These are phyloP conservation scores for Microcebus ravelobensis DNA, from an alignment of 2,113 vertebrate genomes.

Conservation along the genomic window DNA sequence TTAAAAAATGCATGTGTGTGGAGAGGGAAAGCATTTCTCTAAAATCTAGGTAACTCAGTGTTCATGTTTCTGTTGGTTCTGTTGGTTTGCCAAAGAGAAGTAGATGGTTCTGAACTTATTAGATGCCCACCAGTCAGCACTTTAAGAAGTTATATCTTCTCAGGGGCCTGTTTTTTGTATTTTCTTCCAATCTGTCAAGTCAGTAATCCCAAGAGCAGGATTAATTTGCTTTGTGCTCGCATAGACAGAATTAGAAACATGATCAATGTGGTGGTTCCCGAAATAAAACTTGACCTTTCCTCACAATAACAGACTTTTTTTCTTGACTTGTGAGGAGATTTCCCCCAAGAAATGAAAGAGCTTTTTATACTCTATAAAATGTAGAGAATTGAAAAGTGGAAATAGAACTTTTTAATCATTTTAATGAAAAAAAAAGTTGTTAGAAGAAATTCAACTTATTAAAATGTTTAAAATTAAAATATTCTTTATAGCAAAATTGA, in stretches of 20 bases:
- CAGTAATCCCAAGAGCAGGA: conserved; percentile 27
- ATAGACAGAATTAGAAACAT: conserved; percentile 34
- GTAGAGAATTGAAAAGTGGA: background rate
- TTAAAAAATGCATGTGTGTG: background rate
- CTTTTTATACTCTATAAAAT: conserved; percentile 4
- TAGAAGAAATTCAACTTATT: background rate
- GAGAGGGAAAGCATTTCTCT: background rate
- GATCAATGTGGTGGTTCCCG: background rate
- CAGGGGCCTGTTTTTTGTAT: background rate
- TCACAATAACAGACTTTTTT: background rate
- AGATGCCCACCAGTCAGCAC: background rate
- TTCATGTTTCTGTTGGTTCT: background rate
- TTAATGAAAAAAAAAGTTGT: background rate
- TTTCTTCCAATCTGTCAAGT: conserved; percentile 14
- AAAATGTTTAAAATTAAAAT: background rate
- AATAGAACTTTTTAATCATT: background rate
- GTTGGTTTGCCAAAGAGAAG: background rate
- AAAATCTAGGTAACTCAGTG: background rate
- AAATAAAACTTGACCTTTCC: background rate
- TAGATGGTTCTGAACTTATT: background rate
- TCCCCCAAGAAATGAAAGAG: background rate
- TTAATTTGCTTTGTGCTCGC: conserved; percentile 39
- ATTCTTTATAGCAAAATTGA: background rate
- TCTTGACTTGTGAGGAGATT: conserved; percentile 29
- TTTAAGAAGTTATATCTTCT: background rate